These are phyloP conservation scores for Myzus persicae DNA, from an alignment of 1,140 invertebrate species.

Conservation along the genomic window DNA sequence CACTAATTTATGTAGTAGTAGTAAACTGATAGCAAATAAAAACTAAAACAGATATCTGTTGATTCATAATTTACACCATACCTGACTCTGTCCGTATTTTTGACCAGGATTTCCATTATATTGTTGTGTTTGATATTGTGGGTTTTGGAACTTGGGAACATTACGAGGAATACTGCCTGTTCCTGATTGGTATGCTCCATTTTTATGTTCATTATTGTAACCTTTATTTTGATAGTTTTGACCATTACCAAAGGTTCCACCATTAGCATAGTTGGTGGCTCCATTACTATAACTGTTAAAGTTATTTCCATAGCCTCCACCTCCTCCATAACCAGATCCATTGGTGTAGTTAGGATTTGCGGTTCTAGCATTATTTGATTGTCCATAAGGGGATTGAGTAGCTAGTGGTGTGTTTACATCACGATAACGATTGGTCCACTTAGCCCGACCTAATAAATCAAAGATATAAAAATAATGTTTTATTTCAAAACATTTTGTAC, in stretches of 20 bases:
- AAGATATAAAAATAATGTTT: neutral
- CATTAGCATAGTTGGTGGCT: conserved; percentile 35
- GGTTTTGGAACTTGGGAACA: conserved; percentile 50
- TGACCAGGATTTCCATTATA: conserved; percentile 52
- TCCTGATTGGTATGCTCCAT: conserved; percentile 42
- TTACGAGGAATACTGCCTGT: conserved; percentile 34
- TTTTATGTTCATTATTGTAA: conserved; percentile 52
- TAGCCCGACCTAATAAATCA: conserved; percentile 47
- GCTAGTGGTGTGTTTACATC: conserved; percentile 47
- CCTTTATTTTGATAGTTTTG: conserved; percentile 52
- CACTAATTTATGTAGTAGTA: too few species aligned
- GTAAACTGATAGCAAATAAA: neutral
- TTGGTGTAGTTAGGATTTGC: conserved; percentile 30
- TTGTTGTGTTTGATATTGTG: conserved; percentile 46
- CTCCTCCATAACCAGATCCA: conserved; percentile 38
- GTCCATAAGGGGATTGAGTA: conserved; percentile 42
- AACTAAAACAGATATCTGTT: neutral
- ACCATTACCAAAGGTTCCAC: conserved; percentile 38
- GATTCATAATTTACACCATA: conserved; percentile 62
- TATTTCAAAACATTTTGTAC: neutral
- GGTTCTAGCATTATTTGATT: conserved; percentile 33
- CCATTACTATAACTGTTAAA: conserved; percentile 43
- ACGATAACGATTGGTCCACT: conserved; percentile 54
- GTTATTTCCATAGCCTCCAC: conserved; percentile 25
- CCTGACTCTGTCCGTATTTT: conserved; percentile 60